Evolutionary conservation across 1,140 invertebrate species (phyloP).

Genomic region (Drosophila sproati): DNA sequence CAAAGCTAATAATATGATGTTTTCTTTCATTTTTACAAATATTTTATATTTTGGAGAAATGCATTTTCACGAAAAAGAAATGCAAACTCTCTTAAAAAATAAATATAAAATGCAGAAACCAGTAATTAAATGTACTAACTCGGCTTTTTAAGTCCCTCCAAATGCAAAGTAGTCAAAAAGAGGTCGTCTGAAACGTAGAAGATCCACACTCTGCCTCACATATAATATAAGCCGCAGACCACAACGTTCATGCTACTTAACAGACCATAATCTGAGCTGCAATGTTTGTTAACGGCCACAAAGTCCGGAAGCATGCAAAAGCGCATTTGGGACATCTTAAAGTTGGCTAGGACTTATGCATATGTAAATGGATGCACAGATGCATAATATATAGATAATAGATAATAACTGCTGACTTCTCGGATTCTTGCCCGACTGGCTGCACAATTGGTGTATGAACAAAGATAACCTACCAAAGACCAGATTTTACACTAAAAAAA

Average conservation of each 20-base stretch:
- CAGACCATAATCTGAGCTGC: slow-evolving; percentile 19
- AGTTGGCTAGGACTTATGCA: slow-evolving; percentile 13
- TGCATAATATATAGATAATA: no score
- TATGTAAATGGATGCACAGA: slow-evolving; percentile 15
- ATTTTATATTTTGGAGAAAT: no score
- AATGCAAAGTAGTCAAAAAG: no score
- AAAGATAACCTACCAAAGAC: not conserved
- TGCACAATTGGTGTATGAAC: slow-evolving; percentile 32
- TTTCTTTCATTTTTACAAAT: no score
- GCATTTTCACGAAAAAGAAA: no score
- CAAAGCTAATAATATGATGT: no score
- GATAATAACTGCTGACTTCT: no score
- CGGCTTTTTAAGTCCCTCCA: no score
- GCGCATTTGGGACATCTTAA: slow-evolving; percentile 32
- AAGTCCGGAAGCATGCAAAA: slow-evolving; percentile 35
- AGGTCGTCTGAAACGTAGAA: not conserved
- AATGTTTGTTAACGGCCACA: slow-evolving; percentile 21
- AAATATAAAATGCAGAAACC: no score
- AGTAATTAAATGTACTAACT: no score
- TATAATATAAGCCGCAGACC: not conserved
- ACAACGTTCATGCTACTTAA: slow-evolving; percentile 11
- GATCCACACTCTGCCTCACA: not conserved
- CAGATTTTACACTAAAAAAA: no score
- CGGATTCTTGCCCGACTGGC: slow-evolving; percentile 8
- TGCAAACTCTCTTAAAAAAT: no score